Percentiles rank a stretch among this genome's conserved stretches.
phyloP scores from a whole-genome alignment of 2,888 invertebrate species.

The Notodonta dromedarius region DNA sequence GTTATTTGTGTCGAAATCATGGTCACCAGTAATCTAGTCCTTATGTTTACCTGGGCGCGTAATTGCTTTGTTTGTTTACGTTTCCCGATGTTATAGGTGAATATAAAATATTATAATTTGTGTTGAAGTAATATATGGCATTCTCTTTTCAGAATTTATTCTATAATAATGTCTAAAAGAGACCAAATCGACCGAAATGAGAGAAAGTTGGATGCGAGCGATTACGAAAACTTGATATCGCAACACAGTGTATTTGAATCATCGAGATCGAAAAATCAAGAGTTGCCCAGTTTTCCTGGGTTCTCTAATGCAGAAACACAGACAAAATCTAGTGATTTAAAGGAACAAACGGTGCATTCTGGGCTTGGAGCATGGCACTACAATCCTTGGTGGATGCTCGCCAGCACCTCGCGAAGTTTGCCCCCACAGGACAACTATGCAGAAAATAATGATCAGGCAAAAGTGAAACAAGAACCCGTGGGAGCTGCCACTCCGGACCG shows the following conservation, averaged over 20 bases:
- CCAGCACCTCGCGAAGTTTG: conserved; percentile 75
- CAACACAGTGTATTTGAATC: conserved; percentile 81
- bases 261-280: conserved; percentile 72
- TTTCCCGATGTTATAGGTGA: conserved; percentile 44
- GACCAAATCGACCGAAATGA: conserved; percentile 76
- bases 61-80: conserved; percentile 80
- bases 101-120: conserved; percentile 21
- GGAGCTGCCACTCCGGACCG: conserved; percentile 74
- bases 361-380: conserved; percentile 79
- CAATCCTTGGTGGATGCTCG: conserved; percentile 83
- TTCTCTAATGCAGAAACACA: conserved; percentile 82
- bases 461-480: conserved; percentile 77
- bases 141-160: conserved; percentile 42
- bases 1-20: neutral
- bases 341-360: conserved; percentile 68
- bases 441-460: conserved; percentile 73
- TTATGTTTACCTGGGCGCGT: conserved; percentile 57
- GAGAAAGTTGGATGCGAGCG: conserved; percentile 76
- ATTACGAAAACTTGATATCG: conserved; percentile 79
- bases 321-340: conserved; percentile 77
- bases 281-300: conserved; percentile 79
- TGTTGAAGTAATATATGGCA: conserved; percentile 15
- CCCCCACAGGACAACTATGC: conserved; percentile 77
- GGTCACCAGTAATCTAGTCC: conserved; percentile 6
- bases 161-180: conserved; percentile 77